phyloP scores from a whole-genome alignment of 2,888 invertebrate species.

The Xestia rhomboidea region DNA sequence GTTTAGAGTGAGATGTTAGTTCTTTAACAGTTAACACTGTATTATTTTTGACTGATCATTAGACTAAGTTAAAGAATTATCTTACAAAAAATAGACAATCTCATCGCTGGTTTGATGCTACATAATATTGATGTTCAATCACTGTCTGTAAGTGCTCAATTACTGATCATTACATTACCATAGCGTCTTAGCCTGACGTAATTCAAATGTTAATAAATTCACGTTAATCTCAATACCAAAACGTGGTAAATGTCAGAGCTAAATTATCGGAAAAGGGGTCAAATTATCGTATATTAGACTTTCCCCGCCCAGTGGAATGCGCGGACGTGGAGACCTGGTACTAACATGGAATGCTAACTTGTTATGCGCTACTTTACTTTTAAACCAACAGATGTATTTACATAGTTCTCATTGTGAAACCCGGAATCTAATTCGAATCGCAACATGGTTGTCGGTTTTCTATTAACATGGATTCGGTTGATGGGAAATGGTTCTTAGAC shows the following conservation, averaged over 20 bases:
- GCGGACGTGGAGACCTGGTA: constrained; percentile 61
- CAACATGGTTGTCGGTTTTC: constrained; percentile 13
- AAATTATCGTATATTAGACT: constrained; percentile 66
- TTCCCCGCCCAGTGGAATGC: constrained; percentile 69
- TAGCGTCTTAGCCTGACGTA: constrained; percentile 43
- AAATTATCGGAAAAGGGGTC: constrained; percentile 63
- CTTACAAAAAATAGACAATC: constrained; percentile 9
- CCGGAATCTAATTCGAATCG: constrained; percentile 38
- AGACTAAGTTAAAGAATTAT: constrained; percentile 2
- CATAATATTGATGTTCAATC: constrained; percentile 35
- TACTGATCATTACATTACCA: constrained; percentile 48
- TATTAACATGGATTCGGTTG: constrained; percentile 7
- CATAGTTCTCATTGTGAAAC: constrained; percentile 51
- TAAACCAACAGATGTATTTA: constrained; percentile 56
- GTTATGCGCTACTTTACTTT: constrained; percentile 62
- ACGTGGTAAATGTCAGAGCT: constrained; percentile 56
- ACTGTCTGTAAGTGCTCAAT: constrained; percentile 47
- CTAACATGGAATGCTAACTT: constrained; percentile 72
- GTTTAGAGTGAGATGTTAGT: constrained; percentile 15
- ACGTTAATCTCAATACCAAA: constrained; percentile 40
- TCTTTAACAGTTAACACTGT: constrained; percentile 1
- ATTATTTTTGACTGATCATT: constrained; percentile 5
- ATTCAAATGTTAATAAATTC: constrained; percentile 55
- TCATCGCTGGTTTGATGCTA: constrained; percentile 5
- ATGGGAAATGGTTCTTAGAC: constrained; percentile 1